These are phyloP conservation scores for Acanthurus tractus DNA, from an alignment of 2,797 vertebrate genomes.

Conservation along the genomic window DNA sequence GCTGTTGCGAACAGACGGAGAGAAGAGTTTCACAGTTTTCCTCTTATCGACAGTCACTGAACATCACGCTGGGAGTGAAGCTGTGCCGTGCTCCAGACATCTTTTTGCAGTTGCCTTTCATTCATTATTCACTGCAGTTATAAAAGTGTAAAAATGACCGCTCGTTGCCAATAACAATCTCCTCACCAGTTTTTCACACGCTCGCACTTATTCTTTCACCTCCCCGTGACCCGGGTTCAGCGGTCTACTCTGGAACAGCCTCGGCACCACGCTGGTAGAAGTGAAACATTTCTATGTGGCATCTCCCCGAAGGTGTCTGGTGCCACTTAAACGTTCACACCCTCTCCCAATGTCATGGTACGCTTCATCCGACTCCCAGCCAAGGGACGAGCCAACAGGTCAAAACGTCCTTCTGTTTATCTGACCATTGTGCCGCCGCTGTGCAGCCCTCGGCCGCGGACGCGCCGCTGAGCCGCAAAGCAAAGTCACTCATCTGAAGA, in stretches of 20 bases:
- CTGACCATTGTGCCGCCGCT: conserved; percentile 3
- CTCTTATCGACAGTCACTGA: conserved; percentile 52
- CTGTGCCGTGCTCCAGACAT: conserved; percentile 33
- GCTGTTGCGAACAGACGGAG: conserved; percentile 24
- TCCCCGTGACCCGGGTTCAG: conserved; percentile 64
- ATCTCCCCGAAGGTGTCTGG: conserved; percentile 63
- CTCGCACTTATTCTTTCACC: conserved; percentile 65
- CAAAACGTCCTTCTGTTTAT: conserved; percentile 56
- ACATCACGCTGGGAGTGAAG: conserved; percentile 56
- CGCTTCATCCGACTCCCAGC: conserved; percentile 40
- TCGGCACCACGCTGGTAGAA: conserved; percentile 53
- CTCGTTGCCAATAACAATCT: conserved; percentile 55
- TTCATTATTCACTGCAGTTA: conserved; percentile 75
- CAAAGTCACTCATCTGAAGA: conserved; percentile 46
- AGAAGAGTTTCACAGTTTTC: conserved; percentile 31
- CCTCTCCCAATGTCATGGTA: conserved; percentile 59
- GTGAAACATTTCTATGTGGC: conserved; percentile 64
- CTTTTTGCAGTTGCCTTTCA: conserved; percentile 64
- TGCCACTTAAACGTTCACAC: conserved; percentile 69
- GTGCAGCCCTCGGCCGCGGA: conserved; percentile 23
- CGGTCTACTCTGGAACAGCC: conserved; percentile 46
- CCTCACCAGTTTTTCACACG: conserved; percentile 61
- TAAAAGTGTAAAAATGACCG: conserved; percentile 73
- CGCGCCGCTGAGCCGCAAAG: conserved; percentile 24
- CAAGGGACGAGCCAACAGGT: conserved; percentile 52